Base-by-base conservation (phyloP, 1,140 invertebrate species). In the Drosophila pachea region DNA sequence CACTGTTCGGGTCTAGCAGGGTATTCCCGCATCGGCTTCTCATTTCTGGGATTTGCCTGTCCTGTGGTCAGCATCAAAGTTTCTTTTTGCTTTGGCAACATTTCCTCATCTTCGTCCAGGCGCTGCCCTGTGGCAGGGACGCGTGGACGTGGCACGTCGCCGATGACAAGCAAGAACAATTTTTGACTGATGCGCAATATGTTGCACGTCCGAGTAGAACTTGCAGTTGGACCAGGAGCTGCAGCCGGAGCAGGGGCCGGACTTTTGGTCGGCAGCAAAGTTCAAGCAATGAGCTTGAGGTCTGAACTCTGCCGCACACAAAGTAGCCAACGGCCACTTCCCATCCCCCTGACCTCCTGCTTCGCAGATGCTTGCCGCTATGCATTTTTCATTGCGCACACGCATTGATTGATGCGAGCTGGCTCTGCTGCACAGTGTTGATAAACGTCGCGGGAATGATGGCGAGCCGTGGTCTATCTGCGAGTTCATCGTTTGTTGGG, bases 161-260 rank as follows among this genome's bases (percentile, higher is more conserved):
- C 52, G 79, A 83, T 84, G 79, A 84, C 79, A 83, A 77, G 79
- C 73, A 79, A 79, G 78, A 84, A 84, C 73, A 76, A 77, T 83
- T 83, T 73, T 84, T 83, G 79, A 83, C 79, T 83, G 79, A 84
- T 83, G 79, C 76, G 73, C 76, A 73, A 70, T 83, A 78, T 84
- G 79, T 76, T 84, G 68, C 54, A 71, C 52, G 65, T 67, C 58
- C 63, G 22, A 22, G 22, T 3, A 22, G 22, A 22, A 32, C n/a
- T 38, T 64, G 54, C 70, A 55, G 50, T 65, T 48, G 62, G 40
- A 38, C 56, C 53, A 33, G 42, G 43, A 63, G 59, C 55, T 67
- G 61, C 47, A 62, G 65, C 22, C 22, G 62, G 40, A 32, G 65
- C 53, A 33, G 42, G 43, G 55, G 66, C 55, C 61, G 61, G 56